phyloP scores from a whole-genome alignment of 2,888 invertebrate genomes.

The Eledona agricola region DNA sequence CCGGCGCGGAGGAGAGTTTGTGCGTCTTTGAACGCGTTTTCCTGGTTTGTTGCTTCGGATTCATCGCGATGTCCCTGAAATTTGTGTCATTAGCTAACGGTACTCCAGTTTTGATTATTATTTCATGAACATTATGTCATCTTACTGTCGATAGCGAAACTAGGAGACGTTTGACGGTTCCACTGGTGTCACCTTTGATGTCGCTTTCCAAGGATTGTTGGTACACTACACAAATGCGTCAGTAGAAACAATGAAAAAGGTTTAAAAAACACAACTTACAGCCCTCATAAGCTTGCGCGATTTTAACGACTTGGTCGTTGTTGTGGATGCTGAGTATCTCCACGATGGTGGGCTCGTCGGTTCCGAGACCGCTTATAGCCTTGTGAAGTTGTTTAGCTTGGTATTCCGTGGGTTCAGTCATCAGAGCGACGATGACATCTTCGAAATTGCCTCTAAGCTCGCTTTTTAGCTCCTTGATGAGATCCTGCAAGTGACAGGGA shows the following conservation, averaged over 20 bases:
- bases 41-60: conserved; percentile 75
- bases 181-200: conserved; percentile 87
- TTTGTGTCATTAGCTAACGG: too few species aligned
- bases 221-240: conserved; percentile 72
- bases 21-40: conserved; percentile 82
- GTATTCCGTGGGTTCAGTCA: conserved; percentile 82
- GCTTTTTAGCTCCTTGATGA: conserved; percentile 84
- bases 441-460: conserved; percentile 90
- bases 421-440: conserved; percentile 79
- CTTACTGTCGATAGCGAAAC: conserved; percentile 78
- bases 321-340: conserved; percentile 87
- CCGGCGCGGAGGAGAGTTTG: conserved; percentile 81
- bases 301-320: conserved; percentile 81
- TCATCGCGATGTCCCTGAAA: conserved; percentile 82
- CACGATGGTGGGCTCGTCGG: conserved; percentile 82
- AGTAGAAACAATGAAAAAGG: conserved; percentile 1
- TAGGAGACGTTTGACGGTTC: conserved; percentile 87
- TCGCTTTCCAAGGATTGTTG: conserved; percentile 83
- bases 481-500: conserved; percentile 64
- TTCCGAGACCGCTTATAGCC: conserved; percentile 84
- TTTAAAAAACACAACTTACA: conserved; percentile 66
- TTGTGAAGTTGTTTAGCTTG: conserved; percentile 83
- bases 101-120: too few species aligned
- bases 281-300: conserved; percentile 78
- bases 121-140: too few species aligned